phyloP scores from a whole-genome alignment of 2,113 vertebrate genomes.

The Pollimyrus isidori region DNA sequence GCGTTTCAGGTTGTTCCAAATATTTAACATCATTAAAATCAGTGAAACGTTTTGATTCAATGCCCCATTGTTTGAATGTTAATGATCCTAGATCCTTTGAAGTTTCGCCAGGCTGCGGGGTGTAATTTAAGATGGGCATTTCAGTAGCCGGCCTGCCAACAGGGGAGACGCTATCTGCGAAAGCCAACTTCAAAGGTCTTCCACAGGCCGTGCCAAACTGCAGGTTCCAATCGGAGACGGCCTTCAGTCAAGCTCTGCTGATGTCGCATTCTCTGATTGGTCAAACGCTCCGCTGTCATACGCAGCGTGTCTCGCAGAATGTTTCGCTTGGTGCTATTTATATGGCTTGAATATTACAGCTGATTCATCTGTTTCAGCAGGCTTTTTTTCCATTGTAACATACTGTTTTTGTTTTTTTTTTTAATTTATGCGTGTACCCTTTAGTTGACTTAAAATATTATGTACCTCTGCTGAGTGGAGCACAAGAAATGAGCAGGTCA shows the following conservation, averaged over 20 bases:
- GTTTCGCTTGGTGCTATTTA: background rate
- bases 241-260: background rate
- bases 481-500: background rate
- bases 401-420: no score
- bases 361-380: background rate
- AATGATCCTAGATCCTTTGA: background rate
- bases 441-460: background rate
- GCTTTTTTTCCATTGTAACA: background rate
- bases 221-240: background rate
- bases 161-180: background rate
- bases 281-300: background rate
- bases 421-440: background rate
- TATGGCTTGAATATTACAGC: background rate
- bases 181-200: background rate
- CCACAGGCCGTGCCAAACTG: background rate
- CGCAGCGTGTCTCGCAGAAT: background rate
- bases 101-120: background rate
- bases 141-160: background rate
- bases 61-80: background rate
- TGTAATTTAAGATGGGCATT: background rate
- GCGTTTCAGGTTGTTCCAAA: background rate
- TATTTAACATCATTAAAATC: background rate
- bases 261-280: background rate
- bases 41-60: background rate
- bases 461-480: background rate